Evolutionary conservation across 2,797 vertebrate genomes (phyloP).

Genomic region (Phoeniculus purpureus): DNA sequence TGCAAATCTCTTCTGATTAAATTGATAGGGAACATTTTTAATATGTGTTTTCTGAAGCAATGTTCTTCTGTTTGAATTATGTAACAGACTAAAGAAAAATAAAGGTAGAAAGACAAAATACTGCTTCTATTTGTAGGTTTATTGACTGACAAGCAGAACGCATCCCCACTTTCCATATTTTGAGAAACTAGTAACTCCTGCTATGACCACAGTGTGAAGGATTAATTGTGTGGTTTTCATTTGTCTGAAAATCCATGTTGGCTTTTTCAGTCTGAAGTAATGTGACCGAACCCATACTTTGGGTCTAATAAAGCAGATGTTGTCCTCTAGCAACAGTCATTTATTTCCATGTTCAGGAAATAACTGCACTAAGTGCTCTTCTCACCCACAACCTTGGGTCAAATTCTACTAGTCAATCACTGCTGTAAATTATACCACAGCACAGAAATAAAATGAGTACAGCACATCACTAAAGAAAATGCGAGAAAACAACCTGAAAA

Average conservation of each 20-base stretch:
- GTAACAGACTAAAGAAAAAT: background rate
- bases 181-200: background rate
- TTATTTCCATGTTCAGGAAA: constrained; percentile 59
- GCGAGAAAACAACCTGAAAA: background rate
- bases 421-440: background rate
- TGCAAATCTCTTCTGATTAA: constrained; percentile 6
- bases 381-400: background rate
- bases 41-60: background rate
- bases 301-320: constrained; percentile 57
- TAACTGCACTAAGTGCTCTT: constrained; percentile 21
- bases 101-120: background rate
- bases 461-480: background rate
- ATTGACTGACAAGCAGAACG: background rate
- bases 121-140: background rate
- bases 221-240: background rate
- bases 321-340: constrained; percentile 50
- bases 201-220: background rate
- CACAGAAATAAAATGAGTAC: background rate
- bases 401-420: background rate
- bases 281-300: constrained; percentile 30
- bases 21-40: constrained; percentile 9
- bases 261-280: constrained; percentile 50
- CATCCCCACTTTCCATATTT: background rate
- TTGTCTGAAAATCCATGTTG: constrained; percentile 36
- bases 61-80: background rate